Conservation (phyloP, 2,888 invertebrate species). For the Synanthedon tipuliformis region DNA sequence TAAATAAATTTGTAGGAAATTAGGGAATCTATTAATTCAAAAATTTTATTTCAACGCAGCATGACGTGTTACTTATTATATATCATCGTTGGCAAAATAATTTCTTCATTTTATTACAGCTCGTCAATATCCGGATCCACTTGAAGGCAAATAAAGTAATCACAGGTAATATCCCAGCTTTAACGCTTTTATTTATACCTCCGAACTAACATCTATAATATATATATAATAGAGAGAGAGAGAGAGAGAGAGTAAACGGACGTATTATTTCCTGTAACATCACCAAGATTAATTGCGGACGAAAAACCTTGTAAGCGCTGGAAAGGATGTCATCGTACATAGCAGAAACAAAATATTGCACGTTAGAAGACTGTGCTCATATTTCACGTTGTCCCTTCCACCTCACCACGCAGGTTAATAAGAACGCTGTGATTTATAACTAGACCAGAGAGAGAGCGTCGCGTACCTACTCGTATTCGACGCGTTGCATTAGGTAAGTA, state of each 20-base stretch:
- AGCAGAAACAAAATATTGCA: neutral
- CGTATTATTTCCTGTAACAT: no score
- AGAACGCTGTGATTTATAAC: conserved; percentile 4
- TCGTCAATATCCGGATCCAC: conserved; percentile 30
- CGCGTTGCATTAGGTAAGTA: no score
- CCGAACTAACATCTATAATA: no score
- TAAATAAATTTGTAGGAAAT: no score
- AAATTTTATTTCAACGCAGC: no score
- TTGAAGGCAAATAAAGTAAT: conserved; percentile 14
- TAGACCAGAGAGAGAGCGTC: neutral
- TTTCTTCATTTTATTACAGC: conserved; percentile 23
- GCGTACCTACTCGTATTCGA: no score
- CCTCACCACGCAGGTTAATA: conserved; percentile 15
- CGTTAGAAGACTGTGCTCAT: conserved; percentile 7
- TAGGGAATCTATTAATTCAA: no score
- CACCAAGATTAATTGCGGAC: no score
- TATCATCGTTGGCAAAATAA: conserved; percentile 14
- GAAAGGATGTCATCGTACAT: conserved; percentile 1
- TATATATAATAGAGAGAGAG: no score
- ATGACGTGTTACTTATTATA: neutral
- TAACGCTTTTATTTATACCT: no score
- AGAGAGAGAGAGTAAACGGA: no score
- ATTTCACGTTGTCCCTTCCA: conserved; percentile 21
- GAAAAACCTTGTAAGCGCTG: neutral
- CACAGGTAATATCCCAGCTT: no score